phyloP scores from a whole-genome alignment of 1,140 invertebrate genomes.

The Polypedilum pembai region DNA sequence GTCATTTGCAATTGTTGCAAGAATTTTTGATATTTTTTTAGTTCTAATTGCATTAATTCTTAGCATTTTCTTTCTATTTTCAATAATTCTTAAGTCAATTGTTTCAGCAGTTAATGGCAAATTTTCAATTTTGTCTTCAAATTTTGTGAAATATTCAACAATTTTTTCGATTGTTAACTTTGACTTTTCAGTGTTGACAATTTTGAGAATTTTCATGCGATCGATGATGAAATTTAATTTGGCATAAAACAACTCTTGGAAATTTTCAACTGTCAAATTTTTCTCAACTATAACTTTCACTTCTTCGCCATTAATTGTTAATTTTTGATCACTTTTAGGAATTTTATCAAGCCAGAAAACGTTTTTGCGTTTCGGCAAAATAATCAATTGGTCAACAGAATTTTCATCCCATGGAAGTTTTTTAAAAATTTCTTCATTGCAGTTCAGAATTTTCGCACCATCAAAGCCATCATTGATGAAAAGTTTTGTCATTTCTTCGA shows the following conservation, averaged over 20 bases:
- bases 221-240: neutral
- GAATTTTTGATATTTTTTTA: neutral
- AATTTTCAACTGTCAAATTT: neutral
- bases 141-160: neutral
- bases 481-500: neutral
- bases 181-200: neutral
- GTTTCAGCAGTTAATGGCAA: neutral
- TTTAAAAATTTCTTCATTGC: neutral
- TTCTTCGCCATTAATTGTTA: neutral
- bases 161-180: neutral
- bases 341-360: neutral
- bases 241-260: neutral
- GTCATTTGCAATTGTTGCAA: neutral
- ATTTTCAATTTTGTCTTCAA: neutral
- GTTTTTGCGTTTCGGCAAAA: neutral
- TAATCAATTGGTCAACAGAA: neutral
- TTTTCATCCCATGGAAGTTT: conserved; percentile 13
- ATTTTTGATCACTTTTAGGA: neutral
- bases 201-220: neutral
- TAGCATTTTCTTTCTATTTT: neutral
- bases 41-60: neutral
- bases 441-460: neutral
- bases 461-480: neutral
- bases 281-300: neutral
- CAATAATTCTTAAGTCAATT: neutral